Conservation (phyloP, 2,113 vertebrate genomes). For the Bos indicus region DNA sequence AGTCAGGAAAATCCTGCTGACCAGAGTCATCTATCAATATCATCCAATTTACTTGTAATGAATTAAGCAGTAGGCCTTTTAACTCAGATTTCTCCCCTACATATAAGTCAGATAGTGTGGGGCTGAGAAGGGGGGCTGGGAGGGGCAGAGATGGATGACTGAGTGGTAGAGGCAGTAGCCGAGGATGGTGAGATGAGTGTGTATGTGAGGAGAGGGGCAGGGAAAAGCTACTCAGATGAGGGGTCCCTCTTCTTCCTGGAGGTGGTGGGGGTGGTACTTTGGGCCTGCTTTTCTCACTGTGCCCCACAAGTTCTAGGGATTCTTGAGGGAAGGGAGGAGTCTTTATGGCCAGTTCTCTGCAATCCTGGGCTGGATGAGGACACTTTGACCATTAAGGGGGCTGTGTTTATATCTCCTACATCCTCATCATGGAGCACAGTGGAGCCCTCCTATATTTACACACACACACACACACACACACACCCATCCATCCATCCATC, state of each 20-base stretch:
- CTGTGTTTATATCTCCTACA: background rate
- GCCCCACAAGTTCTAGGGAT: background rate
- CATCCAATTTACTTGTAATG: conserved; percentile 4
- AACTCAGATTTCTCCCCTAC: background rate
- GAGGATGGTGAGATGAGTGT: accelerated
- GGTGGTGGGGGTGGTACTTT: background rate
- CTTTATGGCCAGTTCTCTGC: background rate
- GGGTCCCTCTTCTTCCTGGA: background rate
- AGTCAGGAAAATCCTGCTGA: conserved; percentile 22
- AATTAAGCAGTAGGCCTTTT: background rate
- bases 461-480: background rate
- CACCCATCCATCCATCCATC: background rate
- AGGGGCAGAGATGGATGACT: accelerated
- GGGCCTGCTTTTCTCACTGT: background rate
- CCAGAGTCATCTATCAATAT: conserved; percentile 11
- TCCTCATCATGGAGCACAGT: background rate
- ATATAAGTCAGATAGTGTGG: background rate
- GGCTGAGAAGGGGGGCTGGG: background rate
- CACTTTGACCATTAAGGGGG: background rate
- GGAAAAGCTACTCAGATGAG: background rate
- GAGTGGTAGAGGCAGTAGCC: background rate
- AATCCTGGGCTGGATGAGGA: background rate
- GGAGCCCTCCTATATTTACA: background rate
- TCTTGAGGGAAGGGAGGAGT: background rate
- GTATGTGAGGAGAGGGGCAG: background rate